A percentile compares a stretch with the other conserved stretches of the same genome.
Evolutionary conservation across 2,113 vertebrate genomes (phyloP).

Genomic region (Pseudorhombus dupliciocellatus): DNA sequence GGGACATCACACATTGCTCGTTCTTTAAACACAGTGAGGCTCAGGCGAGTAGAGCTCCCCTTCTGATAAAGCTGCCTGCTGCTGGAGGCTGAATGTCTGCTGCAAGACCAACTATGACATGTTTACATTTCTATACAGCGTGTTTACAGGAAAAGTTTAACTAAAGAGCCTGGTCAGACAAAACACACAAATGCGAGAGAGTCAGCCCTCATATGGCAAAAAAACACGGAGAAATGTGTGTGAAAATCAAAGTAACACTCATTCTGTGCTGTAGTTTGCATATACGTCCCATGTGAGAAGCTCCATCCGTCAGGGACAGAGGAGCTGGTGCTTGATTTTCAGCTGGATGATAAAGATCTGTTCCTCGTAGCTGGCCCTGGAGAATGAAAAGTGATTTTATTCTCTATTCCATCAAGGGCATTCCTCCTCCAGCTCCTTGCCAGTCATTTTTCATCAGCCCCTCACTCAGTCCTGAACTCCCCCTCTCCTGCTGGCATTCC

Average conservation of each 20-base stretch:
- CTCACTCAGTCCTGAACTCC: conserved; percentile 27
- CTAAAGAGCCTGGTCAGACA: conserved; percentile 19
- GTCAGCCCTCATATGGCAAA: not conserved
- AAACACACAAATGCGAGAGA: conserved; percentile 3
- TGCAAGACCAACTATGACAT: conserved; percentile 40
- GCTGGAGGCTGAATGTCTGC: not conserved
- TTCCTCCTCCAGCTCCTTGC: conserved; percentile 50
- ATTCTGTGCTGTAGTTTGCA: not conserved
- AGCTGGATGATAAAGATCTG: not conserved
- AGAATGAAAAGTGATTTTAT: not conserved
- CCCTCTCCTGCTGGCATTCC: conserved; percentile 61
- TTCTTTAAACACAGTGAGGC: not conserved
- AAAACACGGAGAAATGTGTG: conserved; percentile 33
- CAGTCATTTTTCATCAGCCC: conserved; percentile 59
- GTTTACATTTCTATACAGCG: conserved; percentile 72
- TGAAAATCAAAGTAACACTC: conserved; percentile 34
- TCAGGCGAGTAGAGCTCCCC: not conserved
- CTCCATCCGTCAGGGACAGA: not conserved
- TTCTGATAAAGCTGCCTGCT: conserved; percentile 25
- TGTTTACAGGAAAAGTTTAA: conserved; percentile 27
- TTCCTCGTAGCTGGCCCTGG: conserved; percentile 4
- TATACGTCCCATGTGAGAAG: not conserved
- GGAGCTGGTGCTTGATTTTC: not conserved
- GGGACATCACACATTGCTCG: not conserved
- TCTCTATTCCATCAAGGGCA: conserved; percentile 28